These are phyloP conservation scores for Panopea generosa DNA, from an alignment of 2,888 invertebrate species.

Conservation along the genomic window DNA sequence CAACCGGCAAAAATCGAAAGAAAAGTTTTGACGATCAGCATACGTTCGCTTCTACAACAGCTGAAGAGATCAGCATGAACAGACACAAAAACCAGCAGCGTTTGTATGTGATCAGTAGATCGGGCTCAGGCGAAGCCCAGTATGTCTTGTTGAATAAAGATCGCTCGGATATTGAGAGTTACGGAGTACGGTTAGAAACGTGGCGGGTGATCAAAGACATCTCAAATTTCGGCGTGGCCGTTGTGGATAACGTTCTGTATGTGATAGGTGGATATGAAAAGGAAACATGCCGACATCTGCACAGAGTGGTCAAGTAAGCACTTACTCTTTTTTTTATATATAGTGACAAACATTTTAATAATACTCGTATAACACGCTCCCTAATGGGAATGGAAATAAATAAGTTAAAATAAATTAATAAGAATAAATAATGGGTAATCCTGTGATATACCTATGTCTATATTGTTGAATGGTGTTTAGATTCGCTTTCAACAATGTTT, in stretches of 20 bases:
- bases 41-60: neutral
- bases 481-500: too few relatives aligned
- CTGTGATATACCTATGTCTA: too few relatives aligned
- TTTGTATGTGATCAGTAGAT: constrained; percentile 74
- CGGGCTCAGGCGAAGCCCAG: constrained; percentile 74
- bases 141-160: constrained; percentile 71
- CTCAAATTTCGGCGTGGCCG: constrained; percentile 74
- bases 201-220: constrained; percentile 72
- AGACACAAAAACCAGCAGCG: constrained; percentile 64
- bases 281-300: constrained; percentile 62
- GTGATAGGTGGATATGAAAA: constrained; percentile 77
- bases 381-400: too few relatives aligned
- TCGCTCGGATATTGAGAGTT: constrained; percentile 63
- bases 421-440: too few relatives aligned
- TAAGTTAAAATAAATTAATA: too few relatives aligned
- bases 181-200: constrained; percentile 68
- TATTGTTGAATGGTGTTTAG: too few relatives aligned
- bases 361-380: too few relatives aligned
- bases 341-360: too few relatives aligned
- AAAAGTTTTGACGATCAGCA: neutral
- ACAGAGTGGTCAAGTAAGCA: constrained; percentile 72
- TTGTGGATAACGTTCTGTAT: constrained; percentile 73
- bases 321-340: too few relatives aligned
- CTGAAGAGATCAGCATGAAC: constrained; percentile 23
- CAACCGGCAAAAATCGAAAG: neutral